Percentiles rank a stretch among this genome's conserved stretches.
These are phyloP conservation scores for Silurus meridionalis DNA, from an alignment of 2,113 vertebrate genomes.

Conservation along the genomic window DNA sequence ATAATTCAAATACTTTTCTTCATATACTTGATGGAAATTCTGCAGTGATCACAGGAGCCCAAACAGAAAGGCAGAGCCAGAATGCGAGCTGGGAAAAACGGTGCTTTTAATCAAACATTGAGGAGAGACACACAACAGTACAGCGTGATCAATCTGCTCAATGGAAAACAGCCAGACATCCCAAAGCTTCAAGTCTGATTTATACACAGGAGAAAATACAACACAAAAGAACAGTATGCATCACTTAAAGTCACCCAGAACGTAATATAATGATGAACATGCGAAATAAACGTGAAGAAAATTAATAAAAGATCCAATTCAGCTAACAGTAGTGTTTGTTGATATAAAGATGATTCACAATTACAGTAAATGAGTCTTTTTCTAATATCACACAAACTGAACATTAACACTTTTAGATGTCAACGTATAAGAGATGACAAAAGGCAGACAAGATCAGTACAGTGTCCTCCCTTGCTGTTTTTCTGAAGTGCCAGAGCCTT, in stretches of 20 bases:
- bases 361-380: background rate
- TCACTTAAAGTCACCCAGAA: slow-evolving; percentile 58
- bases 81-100: slow-evolving; percentile 23
- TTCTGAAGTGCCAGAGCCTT: slow-evolving; percentile 49
- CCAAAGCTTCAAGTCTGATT: slow-evolving; percentile 52
- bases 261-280: slow-evolving; percentile 58
- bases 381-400: slow-evolving; percentile 9
- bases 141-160: slow-evolving; percentile 55
- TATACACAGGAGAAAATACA: slow-evolving; percentile 53
- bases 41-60: background rate
- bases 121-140: slow-evolving; percentile 61
- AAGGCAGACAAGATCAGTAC: slow-evolving; percentile 30
- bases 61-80: slow-evolving; percentile 16
- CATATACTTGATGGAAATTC: background rate
- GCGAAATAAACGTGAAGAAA: slow-evolving; percentile 40
- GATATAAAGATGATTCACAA: background rate
- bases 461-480: slow-evolving; percentile 51
- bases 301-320: background rate
- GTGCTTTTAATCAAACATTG: slow-evolving; percentile 55
- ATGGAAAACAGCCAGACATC: slow-evolving; percentile 63
- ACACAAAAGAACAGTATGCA: slow-evolving; percentile 54
- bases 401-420: background rate
- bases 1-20: background rate
- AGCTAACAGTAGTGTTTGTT: background rate
- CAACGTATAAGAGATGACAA: slow-evolving; percentile 28